A percentile compares a stretch with the other conserved stretches of the same genome.
phyloP scores from a whole-genome alignment of 2,888 invertebrate genomes.

The Notodonta dromedarius region DNA sequence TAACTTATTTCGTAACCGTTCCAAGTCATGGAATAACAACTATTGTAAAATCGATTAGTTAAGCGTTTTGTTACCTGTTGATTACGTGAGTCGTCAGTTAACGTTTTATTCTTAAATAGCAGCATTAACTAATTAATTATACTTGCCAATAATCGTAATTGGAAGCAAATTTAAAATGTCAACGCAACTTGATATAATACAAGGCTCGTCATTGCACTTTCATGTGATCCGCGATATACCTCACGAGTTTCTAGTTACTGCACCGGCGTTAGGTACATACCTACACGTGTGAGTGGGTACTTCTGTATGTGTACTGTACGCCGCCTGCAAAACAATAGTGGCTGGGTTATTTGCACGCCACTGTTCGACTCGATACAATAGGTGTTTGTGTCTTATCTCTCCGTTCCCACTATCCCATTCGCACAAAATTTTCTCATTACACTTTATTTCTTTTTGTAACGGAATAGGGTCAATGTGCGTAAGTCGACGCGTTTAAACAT shows the following conservation, averaged over 20 bases:
- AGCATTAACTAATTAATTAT: constrained; percentile 1
- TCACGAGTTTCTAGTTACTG: constrained; percentile 35
- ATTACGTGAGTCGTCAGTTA: constrained; percentile 18
- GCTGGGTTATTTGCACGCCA: constrained; percentile 59
- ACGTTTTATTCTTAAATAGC: constrained; percentile 2
- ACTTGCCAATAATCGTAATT: background rate
- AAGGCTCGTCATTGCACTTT: background rate
- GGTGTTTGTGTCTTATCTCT: constrained; percentile 67
- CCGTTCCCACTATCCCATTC: constrained; percentile 72
- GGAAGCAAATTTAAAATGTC: background rate
- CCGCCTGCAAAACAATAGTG: constrained; percentile 56
- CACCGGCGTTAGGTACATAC: constrained; percentile 17
- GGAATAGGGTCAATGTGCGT: constrained; percentile 56
- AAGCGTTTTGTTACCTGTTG: constrained; percentile 44
- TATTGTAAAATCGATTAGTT: constrained; percentile 47
- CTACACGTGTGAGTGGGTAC: constrained; percentile 32
- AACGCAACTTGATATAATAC: background rate
- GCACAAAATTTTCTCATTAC: constrained; percentile 74
- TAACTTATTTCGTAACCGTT: constrained; percentile 50
- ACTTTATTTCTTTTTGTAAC: constrained; percentile 53
- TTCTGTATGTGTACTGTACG: constrained; percentile 37
- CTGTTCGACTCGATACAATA: constrained; percentile 62
- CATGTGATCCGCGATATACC: constrained; percentile 35
- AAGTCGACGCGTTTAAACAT: constrained; percentile 25
- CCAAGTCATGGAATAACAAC: constrained; percentile 50